Base-by-base conservation (phyloP, 64 coral and sea anemone genomes). In the Montipora sp. region DNA sequence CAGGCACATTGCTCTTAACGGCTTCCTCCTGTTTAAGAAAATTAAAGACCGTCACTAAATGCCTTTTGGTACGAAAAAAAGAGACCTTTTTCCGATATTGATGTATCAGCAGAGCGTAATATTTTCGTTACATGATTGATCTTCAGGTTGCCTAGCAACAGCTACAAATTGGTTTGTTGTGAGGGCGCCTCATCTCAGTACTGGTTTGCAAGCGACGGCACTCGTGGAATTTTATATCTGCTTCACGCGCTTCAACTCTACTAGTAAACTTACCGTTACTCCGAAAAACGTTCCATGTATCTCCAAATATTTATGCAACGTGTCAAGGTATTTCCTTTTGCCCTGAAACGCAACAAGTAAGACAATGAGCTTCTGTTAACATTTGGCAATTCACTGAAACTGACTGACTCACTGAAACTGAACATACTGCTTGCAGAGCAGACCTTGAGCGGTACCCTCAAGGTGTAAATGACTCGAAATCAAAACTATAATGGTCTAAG, bases 221-320 rank as follows among this genome's bases (percentile, higher is more conserved):
- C 36, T 36, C 36, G 36, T 36, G 36, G 36, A 0, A 36, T 36
- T 36, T 36, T 36, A 36, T 36, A 36, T 36, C 36, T 36, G 36
- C 36, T 36, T 36, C 36, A 36, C 0, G 36, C 36, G 36, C 36
- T 36, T 36, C 36, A 36, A 57, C 53, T 57, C 7, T 57, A 8
- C 53, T 57, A 8, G 53, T 8, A 11, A 11, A 72, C 63, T 18
- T 51, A 85, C 82, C n/a, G 45, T 49, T 48, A 88, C n/a, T 59
- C 58, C 91, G 51, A 82, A 77, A 51, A 93, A 61, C 8, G 95
- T 96, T 13, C 92, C 83, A 22, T 96, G 95, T 24, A 96, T 89
- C 18, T 96, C 92, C 8, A 96, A 66, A 69, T 91, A 87, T 48
- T 90, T 96, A 45, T 90, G 87, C 9, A 96, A 85, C 44, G 75